Base-by-base conservation (phyloP, 2,888 invertebrate species). In the Corythucha ciliata region DNA sequence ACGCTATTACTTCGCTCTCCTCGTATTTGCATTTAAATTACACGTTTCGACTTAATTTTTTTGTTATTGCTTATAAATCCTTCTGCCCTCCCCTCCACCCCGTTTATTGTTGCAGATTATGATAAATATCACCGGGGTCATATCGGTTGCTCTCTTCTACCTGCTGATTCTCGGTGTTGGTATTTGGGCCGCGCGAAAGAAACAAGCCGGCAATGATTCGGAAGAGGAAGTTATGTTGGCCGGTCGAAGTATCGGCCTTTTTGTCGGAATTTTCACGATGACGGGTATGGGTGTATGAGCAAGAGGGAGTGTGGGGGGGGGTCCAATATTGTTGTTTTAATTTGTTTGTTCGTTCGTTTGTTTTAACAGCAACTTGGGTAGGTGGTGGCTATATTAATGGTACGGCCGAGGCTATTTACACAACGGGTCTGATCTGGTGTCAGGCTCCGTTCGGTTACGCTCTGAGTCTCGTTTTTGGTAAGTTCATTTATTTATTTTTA, bases 341-440 rank as follows among this genome's bases (percentile, higher is more conserved):
- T 29, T 29, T 29, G 12, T n/a, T n/a, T n/a, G n/a, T n/a, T n/a
- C n/a, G n/a, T n/a, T n/a, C n/a, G n/a, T n/a, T n/a, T n/a, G n/a
- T 10, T 62, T 59, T 68, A 70, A 20, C 70, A 90, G 96, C 97
- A 40, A 98, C 97, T 14, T 98, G 98, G 97, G 97, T 98, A 47
- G 98, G 97, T 57, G 97, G 98, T 36, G 97, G 96, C 45, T 98
- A 97, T 74, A 98, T 98, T 69, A 98, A 98, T 69, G 97, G 97
- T 57, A 96, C 97, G 16, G 94, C 97, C 22, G 97, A 98, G 73
- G 89, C 88, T 40, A 90, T 97, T 64, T 96, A 90, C 72, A 89
- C 88, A 33, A 80, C 78, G 55, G 94, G 93, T 1, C 73, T 97
- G 65, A 81, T 94, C 36, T 96, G 94, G 92, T 96, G 96, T 70